Evolutionary conservation across 2,888 invertebrate species (phyloP).

Genomic region (Cosmia pyralina): DNA sequence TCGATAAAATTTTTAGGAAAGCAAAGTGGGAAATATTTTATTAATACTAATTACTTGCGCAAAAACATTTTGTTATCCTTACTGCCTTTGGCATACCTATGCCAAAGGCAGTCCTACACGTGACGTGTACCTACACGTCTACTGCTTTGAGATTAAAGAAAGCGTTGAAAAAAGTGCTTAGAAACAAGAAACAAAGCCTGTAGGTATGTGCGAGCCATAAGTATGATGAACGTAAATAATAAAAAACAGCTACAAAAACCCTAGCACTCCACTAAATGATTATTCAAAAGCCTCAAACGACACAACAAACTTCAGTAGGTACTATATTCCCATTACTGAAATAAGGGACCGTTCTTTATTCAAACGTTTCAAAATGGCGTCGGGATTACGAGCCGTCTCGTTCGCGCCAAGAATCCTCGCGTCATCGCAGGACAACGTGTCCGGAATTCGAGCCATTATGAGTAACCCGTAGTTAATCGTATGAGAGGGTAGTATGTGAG

Average conservation of each 20-base stretch:
- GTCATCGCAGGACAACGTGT: conserved; percentile 76
- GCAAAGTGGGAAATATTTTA: too few species aligned
- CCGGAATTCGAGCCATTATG: conserved; percentile 76
- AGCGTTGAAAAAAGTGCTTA: too few species aligned
- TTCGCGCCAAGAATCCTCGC: conserved; percentile 67
- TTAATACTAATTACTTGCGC: too few species aligned
- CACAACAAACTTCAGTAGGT: conserved; percentile 51
- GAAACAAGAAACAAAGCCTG: not conserved
- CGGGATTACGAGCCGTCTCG: conserved; percentile 49
- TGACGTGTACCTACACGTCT: too few species aligned
- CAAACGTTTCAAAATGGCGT: conserved; percentile 68
- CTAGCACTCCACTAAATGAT: conserved; percentile 53
- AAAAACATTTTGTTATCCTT: too few species aligned
- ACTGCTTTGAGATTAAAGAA: too few species aligned
- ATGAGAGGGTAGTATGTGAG: conserved; percentile 48
- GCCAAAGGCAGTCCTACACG: too few species aligned
- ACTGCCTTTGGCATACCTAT: too few species aligned
- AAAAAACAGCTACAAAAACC: conserved; percentile 37
- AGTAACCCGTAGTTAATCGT: conserved; percentile 66
- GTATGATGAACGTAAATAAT: conserved; percentile 28
- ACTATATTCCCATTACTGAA: conserved; percentile 60
- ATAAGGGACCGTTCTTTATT: conserved; percentile 64
- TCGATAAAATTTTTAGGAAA: too few species aligned
- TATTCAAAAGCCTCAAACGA: conserved; percentile 54
- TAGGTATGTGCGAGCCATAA: conserved; percentile 14